Evolutionary conservation across 2,113 vertebrate genomes (phyloP).

Genomic region (Marmota monax): DNA sequence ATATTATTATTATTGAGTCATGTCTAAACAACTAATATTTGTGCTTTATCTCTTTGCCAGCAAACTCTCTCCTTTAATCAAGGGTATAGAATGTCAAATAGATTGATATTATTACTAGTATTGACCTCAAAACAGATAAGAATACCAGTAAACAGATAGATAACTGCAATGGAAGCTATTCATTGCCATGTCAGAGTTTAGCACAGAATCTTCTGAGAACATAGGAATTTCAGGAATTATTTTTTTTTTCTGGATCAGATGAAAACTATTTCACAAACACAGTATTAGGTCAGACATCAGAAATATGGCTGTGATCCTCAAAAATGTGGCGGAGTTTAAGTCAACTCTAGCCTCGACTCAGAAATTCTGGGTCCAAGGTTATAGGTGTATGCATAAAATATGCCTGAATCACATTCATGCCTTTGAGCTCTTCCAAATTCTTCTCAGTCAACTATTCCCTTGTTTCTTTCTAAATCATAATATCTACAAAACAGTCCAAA

Average conservation of each 20-base stretch:
- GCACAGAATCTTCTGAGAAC: neutral
- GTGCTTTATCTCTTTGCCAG: neutral
- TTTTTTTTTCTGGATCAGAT: neutral
- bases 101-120: neutral
- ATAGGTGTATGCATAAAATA: neutral
- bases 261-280: neutral
- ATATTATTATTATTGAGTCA: neutral
- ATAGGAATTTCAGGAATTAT: neutral
- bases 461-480: constrained; percentile 10
- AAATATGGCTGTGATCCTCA: neutral
- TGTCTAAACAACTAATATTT: constrained; percentile 25
- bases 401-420: neutral
- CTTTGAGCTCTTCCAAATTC: neutral
- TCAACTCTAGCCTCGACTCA: neutral
- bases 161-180: neutral
- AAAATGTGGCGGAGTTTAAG: neutral
- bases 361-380: neutral
- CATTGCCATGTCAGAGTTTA: neutral
- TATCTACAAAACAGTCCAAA: neutral
- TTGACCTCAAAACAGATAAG: neutral
- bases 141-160: neutral
- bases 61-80: neutral
- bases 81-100: neutral
- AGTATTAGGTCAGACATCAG: neutral
- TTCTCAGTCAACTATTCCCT: neutral